Evolutionary conservation across 2,797 vertebrate genomes (phyloP), one percentile per base, ranked within the genome.

Genomic region (Distichodus sexfasciatus): DNA sequence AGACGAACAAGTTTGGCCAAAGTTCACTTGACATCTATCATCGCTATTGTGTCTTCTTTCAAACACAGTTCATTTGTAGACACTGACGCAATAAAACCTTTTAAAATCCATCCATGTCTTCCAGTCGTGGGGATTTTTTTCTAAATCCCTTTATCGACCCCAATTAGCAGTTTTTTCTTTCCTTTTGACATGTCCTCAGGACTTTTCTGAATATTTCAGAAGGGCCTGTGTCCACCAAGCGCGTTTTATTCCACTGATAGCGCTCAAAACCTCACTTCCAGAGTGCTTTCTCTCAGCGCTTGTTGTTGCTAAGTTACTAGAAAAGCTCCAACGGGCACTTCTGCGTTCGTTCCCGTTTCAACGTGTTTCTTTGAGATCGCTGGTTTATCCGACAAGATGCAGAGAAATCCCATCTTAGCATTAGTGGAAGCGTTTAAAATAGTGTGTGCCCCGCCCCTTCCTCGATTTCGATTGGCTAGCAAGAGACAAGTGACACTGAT

Each of bases 1-100:
- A 24, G 6, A 44, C 19, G 14, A 26, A 33, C 28, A 6, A 15
- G 21, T 74, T 23, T 54, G 21, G 12, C 36, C 28, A 6, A 1
- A 40, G 66, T 43, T 62, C 61, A 70, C 15, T 31, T 35, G 29
- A 21, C 71, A 33, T 21, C 41, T 70, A 35, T 66, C 57, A 70
- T 28, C 24, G 48, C 57, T 14, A 6, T 50, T 43, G 11, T 24
- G 15, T 10, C 29, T 28, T 10, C n/a, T 57, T 47, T 17, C 41
- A 33, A 71, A 19, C 26, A 28, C 23, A 31, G 40, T 36, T 70
- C 11, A 29, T 60, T 51, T 58, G 26, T 19, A 43, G 33, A 64
- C 14, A 0, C 9, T 14, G 7, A 19, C 35, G 40, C 55, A 35
- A 17, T 17, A 64, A 35, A n/a, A n/a, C n/a, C n/a, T n/a, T n/a